Percentiles rank a stretch among this genome's conserved stretches.
These are phyloP conservation scores for Emys orbicularis DNA, from an alignment of 2,797 vertebrate genomes.

Conservation along the genomic window DNA sequence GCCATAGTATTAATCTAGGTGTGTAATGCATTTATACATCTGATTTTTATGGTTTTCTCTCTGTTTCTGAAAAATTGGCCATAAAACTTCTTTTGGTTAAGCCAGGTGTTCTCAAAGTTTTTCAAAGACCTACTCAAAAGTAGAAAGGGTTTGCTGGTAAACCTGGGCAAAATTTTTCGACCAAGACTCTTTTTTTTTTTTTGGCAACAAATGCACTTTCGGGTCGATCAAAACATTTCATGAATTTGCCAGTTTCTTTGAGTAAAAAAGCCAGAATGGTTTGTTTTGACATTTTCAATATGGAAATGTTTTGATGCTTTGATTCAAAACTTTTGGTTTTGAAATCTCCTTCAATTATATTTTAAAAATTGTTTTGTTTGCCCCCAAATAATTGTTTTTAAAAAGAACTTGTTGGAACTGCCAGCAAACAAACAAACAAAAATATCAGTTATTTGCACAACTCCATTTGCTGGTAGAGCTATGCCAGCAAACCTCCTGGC, in stretches of 20 bases:
- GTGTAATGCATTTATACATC: conserved; percentile 34
- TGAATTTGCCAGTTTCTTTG: not conserved
- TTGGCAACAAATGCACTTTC: not conserved
- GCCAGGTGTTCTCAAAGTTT: conserved; percentile 56
- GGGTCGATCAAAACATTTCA: not conserved
- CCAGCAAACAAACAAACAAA: not conserved
- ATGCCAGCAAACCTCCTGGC: conserved; percentile 49
- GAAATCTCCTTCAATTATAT: not conserved
- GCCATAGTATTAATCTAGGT: conserved; percentile 56
- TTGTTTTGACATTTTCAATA: not conserved
- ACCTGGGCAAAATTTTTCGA: not conserved
- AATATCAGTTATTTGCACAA: not conserved
- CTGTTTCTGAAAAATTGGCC: conserved; percentile 45
- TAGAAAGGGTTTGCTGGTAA: conserved; percentile 23
- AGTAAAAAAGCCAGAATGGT: not conserved
- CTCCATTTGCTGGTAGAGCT: conserved; percentile 51
- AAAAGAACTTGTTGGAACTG: not conserved
- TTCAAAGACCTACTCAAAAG: not conserved
- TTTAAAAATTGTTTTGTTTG: not conserved
- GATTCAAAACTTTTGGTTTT: not conserved
- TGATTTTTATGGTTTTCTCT: conserved; percentile 62
- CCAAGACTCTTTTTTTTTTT: not conserved
- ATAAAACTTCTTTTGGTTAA: conserved; percentile 3
- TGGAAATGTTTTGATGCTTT: not conserved
- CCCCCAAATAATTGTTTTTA: not conserved